Evolutionary conservation across 2,888 invertebrate genomes (phyloP).

Genomic region (Arrhopalites spinosus): DNA sequence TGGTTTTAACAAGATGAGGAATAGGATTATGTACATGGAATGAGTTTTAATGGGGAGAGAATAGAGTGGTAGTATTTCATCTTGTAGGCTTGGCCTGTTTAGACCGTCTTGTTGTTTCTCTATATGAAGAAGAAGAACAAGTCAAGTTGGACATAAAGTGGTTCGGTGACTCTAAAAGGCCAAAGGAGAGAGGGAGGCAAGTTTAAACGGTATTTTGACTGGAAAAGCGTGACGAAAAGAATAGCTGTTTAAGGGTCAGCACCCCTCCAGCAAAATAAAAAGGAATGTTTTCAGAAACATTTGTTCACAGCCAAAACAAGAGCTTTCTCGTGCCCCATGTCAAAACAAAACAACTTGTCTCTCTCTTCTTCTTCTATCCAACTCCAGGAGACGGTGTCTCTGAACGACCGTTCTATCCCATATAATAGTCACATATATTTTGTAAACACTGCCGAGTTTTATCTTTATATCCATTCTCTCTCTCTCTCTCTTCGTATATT

Average conservation of each 20-base stretch:
- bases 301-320: slow-evolving; percentile 36
- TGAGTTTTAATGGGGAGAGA: neutral
- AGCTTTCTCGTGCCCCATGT: slow-evolving; percentile 56
- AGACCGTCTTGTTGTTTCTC: neutral
- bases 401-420: too few relatives aligned
- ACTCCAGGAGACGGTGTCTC: too few relatives aligned
- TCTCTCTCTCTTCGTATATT: neutral
- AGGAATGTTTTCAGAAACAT: slow-evolving; percentile 35
- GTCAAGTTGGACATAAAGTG: slow-evolving; percentile 11
- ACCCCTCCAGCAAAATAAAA: slow-evolving; percentile 35
- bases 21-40: neutral
- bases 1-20: too few relatives aligned
- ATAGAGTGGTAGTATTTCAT: neutral
- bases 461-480: neutral
- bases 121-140: neutral
- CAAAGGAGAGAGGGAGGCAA: neutral
- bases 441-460: neutral
- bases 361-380: slow-evolving; percentile 21
- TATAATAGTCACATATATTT: too few relatives aligned
- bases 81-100: neutral
- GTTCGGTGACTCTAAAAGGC: slow-evolving; percentile 7
- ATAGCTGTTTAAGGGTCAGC: slow-evolving; percentile 29
- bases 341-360: slow-evolving; percentile 51
- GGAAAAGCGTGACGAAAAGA: slow-evolving; percentile 53
- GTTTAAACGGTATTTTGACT: slow-evolving; percentile 53